These are phyloP conservation scores for Sphaerophoria rueppellii DNA, from an alignment of 2,888 invertebrate genomes.

Conservation along the genomic window DNA sequence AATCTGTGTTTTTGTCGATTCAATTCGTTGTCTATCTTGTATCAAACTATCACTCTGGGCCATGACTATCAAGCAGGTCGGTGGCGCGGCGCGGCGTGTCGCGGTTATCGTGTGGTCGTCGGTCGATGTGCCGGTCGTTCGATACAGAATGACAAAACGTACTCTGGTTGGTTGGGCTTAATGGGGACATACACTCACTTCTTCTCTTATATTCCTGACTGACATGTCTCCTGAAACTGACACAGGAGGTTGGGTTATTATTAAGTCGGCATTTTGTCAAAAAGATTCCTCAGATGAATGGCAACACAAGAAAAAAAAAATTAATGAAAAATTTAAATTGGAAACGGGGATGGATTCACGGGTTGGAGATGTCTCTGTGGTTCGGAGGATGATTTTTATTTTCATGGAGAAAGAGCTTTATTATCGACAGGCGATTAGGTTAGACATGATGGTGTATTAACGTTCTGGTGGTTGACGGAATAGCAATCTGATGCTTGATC, in stretches of 20 bases:
- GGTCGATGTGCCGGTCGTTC: background rate
- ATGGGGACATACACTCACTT: slow-evolving; percentile 29
- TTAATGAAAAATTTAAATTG: slow-evolving; percentile 51
- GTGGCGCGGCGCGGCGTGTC: too few relatives aligned
- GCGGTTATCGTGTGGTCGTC: too few relatives aligned
- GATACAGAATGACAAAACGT: slow-evolving; percentile 52
- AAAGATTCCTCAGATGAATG: slow-evolving; percentile 61
- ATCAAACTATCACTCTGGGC: slow-evolving; percentile 63
- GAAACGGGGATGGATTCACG: slow-evolving; percentile 9
- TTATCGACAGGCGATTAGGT: slow-evolving; percentile 57
- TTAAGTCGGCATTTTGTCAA: slow-evolving; percentile 71
- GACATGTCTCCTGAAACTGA: background rate
- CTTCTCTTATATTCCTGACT: too few relatives aligned
- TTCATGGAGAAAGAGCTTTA: slow-evolving; percentile 29
- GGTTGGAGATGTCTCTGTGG: slow-evolving; percentile 5
- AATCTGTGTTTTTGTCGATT: slow-evolving; percentile 46
- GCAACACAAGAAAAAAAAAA: slow-evolving; percentile 41
- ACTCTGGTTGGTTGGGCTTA: slow-evolving; percentile 35
- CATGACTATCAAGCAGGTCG: slow-evolving; percentile 26
- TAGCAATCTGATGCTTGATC: slow-evolving; percentile 3
- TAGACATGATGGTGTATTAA: background rate
- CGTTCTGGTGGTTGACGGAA: background rate
- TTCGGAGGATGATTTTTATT: slow-evolving; percentile 10
- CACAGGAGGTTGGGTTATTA: slow-evolving; percentile 30
- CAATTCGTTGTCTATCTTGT: slow-evolving; percentile 50